Percentiles rank a stretch among this genome's conserved stretches.
phyloP scores from a whole-genome alignment of 1,140 invertebrate species.

The Panonychus citri region DNA sequence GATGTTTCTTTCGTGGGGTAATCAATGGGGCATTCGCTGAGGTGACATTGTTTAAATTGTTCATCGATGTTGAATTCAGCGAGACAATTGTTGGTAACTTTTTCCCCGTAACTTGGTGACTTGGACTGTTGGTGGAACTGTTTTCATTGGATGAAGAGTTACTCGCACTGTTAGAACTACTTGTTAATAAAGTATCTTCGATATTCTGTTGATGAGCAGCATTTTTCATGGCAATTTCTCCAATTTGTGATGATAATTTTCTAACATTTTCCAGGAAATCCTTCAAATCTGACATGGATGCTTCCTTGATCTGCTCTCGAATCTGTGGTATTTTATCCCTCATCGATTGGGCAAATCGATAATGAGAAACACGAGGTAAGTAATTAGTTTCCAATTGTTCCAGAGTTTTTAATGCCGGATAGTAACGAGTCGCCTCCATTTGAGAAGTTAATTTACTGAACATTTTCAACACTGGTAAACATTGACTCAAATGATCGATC shows the following conservation, averaged over 20 bases:
- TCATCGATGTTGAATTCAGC: too few relatives aligned
- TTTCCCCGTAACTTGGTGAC: too few relatives aligned
- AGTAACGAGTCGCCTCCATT: constrained; percentile 82
- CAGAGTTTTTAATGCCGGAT: constrained; percentile 86
- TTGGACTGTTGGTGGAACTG: too few relatives aligned
- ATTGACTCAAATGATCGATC: constrained; percentile 73
- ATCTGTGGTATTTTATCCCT: constrained; percentile 54
- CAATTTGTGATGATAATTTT: constrained; percentile 78
- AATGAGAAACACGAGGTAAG: constrained; percentile 67
- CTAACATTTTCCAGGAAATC: constrained; percentile 93
- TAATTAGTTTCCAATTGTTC: constrained; percentile 86
- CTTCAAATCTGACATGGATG: constrained; percentile 82
- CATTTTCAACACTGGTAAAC: constrained; percentile 76
- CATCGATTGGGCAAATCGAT: constrained; percentile 81
- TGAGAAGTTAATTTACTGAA: constrained; percentile 85
- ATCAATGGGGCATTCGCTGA: too few relatives aligned
- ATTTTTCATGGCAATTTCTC: constrained; percentile 72
- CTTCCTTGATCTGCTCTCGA: constrained; percentile 74
- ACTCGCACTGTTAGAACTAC: too few relatives aligned
- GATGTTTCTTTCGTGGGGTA: too few relatives aligned
- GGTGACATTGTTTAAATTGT: too few relatives aligned
- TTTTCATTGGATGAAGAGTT: too few relatives aligned
- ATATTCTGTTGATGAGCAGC: constrained; percentile 25
- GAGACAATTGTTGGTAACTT: too few relatives aligned
- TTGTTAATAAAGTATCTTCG: too few relatives aligned